Evolutionary conservation across 2,113 vertebrate genomes (phyloP), one percentile per base, ranked within the genome.

Genomic region (Lichenostomus cassidix): DNA sequence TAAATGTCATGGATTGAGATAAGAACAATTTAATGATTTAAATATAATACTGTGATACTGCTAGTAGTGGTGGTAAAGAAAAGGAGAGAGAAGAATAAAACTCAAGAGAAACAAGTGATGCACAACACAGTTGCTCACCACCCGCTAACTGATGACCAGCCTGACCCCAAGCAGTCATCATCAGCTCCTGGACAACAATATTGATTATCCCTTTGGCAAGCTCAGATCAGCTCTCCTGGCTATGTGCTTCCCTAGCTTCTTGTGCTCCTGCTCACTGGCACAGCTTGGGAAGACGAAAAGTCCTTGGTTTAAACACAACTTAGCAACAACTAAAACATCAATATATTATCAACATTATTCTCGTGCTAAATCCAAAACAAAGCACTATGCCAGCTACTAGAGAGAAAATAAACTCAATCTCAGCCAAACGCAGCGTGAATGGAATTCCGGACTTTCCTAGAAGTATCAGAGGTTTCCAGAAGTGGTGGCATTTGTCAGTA

Each of bases 181-280:
- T 18, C 35, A 63, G n/a, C 12, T 70, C 46, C 56, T 83, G 71
- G 64, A 42, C 35, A 77, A 23, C 25, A n/a, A n/a, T n/a, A n/a
- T n/a, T n/a, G 31, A 56, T 90, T 63, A 37, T 33, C 27, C 12
- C 31, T 70, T 49, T 44, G 64, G 16, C 47, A 83, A 77, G 22
- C 22, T 62, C 0, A 0, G 31, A 27, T 17, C 41, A 69, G 41
- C 31, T 90, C 5, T 49, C 29, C 29, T 55, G 25, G 12, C 29
- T 31, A 19, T 42, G 35, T 56, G 35, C 63, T 63, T 49, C 35
- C 22, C 18, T 42, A 56, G 15, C 49, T 69, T 70, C 42, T 56
- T 42, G 31, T 63, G 46, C 15, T 11, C 41, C 22, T 49, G 27
- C 35, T 83, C 23, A 23, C 56, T 56, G 56, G 21, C 56, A 56